These are phyloP conservation scores for Halocynthia aurantium DNA, from an alignment of 23 tunicate species.

Conservation along the genomic window DNA sequence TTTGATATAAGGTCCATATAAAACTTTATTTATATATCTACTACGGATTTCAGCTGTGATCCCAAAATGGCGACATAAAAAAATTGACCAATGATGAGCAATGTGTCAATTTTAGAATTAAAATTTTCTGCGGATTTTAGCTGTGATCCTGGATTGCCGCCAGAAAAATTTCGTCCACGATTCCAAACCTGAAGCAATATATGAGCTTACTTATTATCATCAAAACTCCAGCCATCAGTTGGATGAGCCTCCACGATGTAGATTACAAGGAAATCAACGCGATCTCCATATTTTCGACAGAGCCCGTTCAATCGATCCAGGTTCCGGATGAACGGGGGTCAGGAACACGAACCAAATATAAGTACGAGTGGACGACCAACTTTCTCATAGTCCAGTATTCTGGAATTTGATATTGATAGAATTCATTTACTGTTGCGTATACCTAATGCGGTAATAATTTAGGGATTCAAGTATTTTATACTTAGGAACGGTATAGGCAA, in stretches of 20 bases:
- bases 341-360: slow-evolving; percentile 40
- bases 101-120: no score
- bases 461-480: no score
- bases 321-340: slow-evolving; percentile 37
- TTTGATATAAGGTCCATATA: no score
- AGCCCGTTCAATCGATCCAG: neutral
- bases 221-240: neutral
- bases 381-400: slow-evolving; percentile 18
- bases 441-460: no score
- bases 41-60: neutral
- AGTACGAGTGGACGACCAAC: slow-evolving; percentile 25
- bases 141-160: neutral
- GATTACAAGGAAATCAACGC: slow-evolving; percentile 1
- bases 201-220: neutral
- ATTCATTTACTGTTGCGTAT: no score
- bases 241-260: slow-evolving; percentile 1
- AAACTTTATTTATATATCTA: no score
- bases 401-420: neutral
- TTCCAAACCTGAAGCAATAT: neutral
- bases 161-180: neutral
- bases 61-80: neutral
- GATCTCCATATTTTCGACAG: neutral
- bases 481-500: no score
- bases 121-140: no score
- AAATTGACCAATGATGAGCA: no score